Evolutionary conservation across 2,888 invertebrate species (phyloP).

Genomic region (Mayetiola destructor): DNA sequence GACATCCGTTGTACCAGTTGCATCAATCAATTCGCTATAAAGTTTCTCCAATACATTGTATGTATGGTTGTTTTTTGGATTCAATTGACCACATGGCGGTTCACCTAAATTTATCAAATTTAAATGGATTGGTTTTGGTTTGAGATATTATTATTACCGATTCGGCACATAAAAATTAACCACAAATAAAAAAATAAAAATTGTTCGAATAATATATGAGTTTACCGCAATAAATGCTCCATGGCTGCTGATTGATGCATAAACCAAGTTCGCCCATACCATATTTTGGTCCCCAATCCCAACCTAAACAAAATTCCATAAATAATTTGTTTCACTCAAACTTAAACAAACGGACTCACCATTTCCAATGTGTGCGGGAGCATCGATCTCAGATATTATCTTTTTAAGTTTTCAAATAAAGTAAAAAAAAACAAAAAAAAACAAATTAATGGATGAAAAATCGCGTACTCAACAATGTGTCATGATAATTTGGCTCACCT

Average conservation of each 20-base stretch:
- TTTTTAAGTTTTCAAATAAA: constrained; percentile 36
- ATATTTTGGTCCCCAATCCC: constrained; percentile 65
- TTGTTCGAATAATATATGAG: neutral
- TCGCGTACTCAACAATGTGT: neutral
- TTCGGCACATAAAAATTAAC: too few species aligned
- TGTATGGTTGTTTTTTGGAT: constrained; percentile 65
- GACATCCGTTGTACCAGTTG: constrained; percentile 61
- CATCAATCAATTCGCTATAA: constrained; percentile 56
- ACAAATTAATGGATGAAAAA: neutral
- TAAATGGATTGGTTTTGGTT: too few species aligned
- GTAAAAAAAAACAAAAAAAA: neutral
- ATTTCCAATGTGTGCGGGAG: constrained; percentile 78
- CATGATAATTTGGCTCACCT: constrained; percentile 40
- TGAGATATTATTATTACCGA: too few species aligned
- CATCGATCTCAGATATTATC: constrained; percentile 77
- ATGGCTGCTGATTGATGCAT: constrained; percentile 67
- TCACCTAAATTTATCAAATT: too few species aligned
- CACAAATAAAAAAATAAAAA: neutral
- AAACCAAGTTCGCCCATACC: constrained; percentile 65
- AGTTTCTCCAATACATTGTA: constrained; percentile 57
- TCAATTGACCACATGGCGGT: constrained; percentile 75
- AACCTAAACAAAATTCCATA: constrained; percentile 33
- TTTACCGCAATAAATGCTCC: constrained; percentile 58
- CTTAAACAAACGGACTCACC: too few species aligned
- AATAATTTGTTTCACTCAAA: neutral